Evolutionary conservation across 2,797 vertebrate genomes (phyloP), one percentile per base, ranked within the genome.

Genomic region (Sparidentex hasta): DNA sequence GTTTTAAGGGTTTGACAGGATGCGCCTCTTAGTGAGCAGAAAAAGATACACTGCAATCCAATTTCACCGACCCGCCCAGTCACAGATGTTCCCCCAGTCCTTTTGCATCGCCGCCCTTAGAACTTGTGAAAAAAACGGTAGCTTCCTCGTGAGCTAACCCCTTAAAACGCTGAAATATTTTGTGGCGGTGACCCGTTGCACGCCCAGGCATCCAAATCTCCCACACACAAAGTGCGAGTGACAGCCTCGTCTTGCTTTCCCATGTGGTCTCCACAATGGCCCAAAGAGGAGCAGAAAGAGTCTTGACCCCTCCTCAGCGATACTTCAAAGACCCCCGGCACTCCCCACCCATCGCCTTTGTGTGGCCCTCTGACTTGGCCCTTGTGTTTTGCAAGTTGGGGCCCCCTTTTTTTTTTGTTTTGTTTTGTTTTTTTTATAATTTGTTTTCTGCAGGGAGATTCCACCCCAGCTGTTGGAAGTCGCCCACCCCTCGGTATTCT

Each of bases 291-390:
- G 86, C 74, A 71, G 57, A 90, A 83, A 82, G 76, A 90, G 87
- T 55, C 76, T 80, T 84, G 90, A 93, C 91, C 92, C 86, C 81
- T 90, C 75, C 90, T 88, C 78, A 58, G 71, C 80, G 69, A 52
- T 58, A 90, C 93, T 93, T 93, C 93, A 94, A 94, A 93, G 85
- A 76, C 85, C 70, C 81, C 84, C 81, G 84, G 54, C 76, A 67
- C 89, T 85, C 91, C 90, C 91, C 94, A 90, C 94, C 89, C 82
- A 82, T 72, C 1, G 71, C 88, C 74, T 95, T 95, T 95, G 94
- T 96, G 92, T 87, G 84, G 87, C 78, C 87, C 81, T 85, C 64
- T 90, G 92, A 93, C 86, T 93, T 74, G 88, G 89, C 84, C 79
- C 91, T 93, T 92, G 86, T 85, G 71, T 90, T 90, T 72, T 91